Evolutionary conservation across 2,797 vertebrate genomes (phyloP).

Genomic region (Epinephelus awoara): DNA sequence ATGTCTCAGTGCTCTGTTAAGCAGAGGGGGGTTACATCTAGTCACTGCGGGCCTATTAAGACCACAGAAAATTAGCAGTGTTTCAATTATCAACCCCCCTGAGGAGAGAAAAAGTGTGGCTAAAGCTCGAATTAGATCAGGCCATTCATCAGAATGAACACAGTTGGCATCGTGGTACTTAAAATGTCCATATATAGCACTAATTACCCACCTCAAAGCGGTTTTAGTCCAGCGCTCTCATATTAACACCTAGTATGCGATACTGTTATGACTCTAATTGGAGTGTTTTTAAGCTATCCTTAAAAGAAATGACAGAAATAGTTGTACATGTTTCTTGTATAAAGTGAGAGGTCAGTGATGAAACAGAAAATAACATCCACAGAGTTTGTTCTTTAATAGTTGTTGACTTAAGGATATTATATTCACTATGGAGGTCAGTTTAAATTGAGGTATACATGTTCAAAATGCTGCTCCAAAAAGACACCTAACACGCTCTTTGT

Average conservation of each 20-base stretch:
- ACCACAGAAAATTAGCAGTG: conserved; percentile 76
- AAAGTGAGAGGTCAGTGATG: background rate
- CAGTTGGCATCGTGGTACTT: conserved; percentile 55
- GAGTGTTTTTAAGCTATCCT: conserved; percentile 13
- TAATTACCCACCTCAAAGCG: conserved; percentile 57
- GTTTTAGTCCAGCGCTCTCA: conserved; percentile 33
- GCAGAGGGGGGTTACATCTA: conserved; percentile 66
- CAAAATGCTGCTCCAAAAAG: background rate
- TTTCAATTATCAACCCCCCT: conserved; percentile 77
- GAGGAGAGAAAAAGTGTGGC: conserved; percentile 66
- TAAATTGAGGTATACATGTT: conserved; percentile 6
- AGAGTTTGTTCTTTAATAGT: background rate
- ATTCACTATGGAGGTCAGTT: background rate
- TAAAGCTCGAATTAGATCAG: conserved; percentile 75
- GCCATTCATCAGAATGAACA: conserved; percentile 67
- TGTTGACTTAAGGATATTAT: background rate
- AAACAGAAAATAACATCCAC: background rate
- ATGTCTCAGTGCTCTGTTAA: conserved; percentile 62
- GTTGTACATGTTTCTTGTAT: background rate
- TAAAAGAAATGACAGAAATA: background rate
- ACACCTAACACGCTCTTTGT: no score
- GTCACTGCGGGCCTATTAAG: conserved; percentile 71
- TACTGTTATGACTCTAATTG: conserved; percentile 41
- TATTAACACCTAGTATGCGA: conserved; percentile 39
- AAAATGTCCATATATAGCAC: conserved; percentile 60